Base-by-base conservation (phyloP, 2,797 vertebrate species). In the Denticeps clupeoides region DNA sequence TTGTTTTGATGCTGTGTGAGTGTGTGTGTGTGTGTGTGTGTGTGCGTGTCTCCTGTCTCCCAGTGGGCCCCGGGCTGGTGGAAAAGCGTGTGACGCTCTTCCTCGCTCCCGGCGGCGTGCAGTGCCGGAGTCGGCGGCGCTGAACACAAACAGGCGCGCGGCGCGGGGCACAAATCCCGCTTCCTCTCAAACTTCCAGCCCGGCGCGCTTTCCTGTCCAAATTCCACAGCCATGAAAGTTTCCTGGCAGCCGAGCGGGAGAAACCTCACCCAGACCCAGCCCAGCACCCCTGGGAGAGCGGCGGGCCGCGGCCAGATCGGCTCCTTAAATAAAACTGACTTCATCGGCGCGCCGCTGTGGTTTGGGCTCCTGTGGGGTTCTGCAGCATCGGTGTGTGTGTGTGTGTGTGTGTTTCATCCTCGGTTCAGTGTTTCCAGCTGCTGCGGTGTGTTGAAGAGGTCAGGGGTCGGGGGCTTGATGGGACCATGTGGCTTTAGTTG, bases 141-240 rank as follows among this genome's bases (percentile, higher is more conserved):
- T 66, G 82, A 85, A 75, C 73, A 75, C 85, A 88, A 89, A 89
- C 83, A 89, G 89, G 84, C 85, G 82, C 78, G 58, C 81, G 80
- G 77, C 61, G 78, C 80, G 81, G 80, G 74, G 81, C 83, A 77
- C 80, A 80, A 83, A 87, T 84, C 85, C 81, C 66, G 66, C 86
- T 90, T 89, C 87, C 85, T 86, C 86, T 87, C 84, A 88, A 88
- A 88, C 81, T 86, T 89, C 86, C 85, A 88, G 82, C 65, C 68
- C 47, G 65, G 71, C 65, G 78, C 83, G 83, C 81, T 82, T 87
- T 86, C 86, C 87, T 84, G 82, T 89, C 82, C 81, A 82, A 87
- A 94, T 90, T 94, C 90, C 89, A 91, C 81, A 89, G 88, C 85
- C 86, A 87, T 93, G 87, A 92, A 85, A 87, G 85, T 90, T 92